Percentiles rank a stretch among this genome's conserved stretches.
Conservation (phyloP, 2,888 invertebrate genomes). For the Ennomos erosarius region DNA sequence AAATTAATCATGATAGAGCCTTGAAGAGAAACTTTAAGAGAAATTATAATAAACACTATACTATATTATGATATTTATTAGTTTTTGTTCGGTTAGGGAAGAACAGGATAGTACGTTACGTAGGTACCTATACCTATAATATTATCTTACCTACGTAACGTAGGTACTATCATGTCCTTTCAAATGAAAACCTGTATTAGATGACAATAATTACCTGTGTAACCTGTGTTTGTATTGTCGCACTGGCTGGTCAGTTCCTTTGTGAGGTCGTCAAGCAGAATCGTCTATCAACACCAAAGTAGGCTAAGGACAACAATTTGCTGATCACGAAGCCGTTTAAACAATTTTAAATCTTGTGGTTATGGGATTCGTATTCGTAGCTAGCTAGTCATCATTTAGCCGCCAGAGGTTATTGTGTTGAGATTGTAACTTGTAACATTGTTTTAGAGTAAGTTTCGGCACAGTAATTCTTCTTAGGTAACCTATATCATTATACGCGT, state of each 20-base stretch:
- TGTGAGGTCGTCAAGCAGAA: slow-evolving; percentile 16
- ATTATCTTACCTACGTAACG: too few species aligned
- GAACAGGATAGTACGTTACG: too few species aligned
- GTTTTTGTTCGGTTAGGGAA: too few species aligned
- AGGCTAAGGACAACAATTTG: slow-evolving; percentile 57
- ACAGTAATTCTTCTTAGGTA: too few species aligned
- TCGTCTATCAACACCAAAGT: slow-evolving; percentile 37
- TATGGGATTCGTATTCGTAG: too few species aligned
- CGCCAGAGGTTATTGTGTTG: too few species aligned
- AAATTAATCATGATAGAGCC: neutral
- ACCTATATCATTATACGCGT: too few species aligned
- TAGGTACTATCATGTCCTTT: slow-evolving; percentile 4
- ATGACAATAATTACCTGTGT: neutral
- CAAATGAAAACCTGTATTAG: slow-evolving; percentile 22
- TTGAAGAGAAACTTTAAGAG: too few species aligned
- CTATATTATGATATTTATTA: too few species aligned
- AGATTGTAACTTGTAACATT: neutral
- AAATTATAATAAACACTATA: too few species aligned
- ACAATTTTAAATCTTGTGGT: slow-evolving; percentile 34
- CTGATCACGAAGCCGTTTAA: slow-evolving; percentile 28
- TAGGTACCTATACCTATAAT: too few species aligned
- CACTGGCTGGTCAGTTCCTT: slow-evolving; percentile 5
- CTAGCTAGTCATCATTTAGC: neutral
- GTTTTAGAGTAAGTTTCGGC: neutral
- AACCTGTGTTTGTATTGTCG: slow-evolving; percentile 3